A percentile compares a stretch with the other conserved stretches of the same genome.
Conservation (phyloP, 2,888 invertebrate genomes). For the Parnassius mnemosyne region DNA sequence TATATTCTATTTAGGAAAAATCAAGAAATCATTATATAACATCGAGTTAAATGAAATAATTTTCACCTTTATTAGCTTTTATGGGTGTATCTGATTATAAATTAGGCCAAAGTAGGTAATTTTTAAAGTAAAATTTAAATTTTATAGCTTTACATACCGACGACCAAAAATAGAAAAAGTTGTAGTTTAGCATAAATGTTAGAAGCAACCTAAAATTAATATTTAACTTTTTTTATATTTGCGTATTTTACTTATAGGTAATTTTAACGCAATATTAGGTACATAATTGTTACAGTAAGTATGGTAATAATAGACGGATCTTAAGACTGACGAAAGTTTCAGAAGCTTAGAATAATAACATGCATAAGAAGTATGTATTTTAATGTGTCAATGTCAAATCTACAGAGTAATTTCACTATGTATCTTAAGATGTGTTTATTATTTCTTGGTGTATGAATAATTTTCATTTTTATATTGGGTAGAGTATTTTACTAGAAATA, state of each 20-base stretch:
- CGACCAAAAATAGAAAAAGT: constrained; percentile 48
- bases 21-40: constrained; percentile 7
- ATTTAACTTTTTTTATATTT: constrained; percentile 13
- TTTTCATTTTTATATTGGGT: constrained; percentile 21
- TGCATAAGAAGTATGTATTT: constrained; percentile 33
- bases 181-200: constrained; percentile 36
- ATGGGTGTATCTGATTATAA: constrained; percentile 17
- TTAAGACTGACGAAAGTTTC: constrained; percentile 60
- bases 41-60: not conserved
- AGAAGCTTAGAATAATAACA: constrained; percentile 17
- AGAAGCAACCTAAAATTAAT: constrained; percentile 12
- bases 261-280: constrained; percentile 36
- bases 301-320: constrained; percentile 67
- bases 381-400: constrained; percentile 39
- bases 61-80: constrained; percentile 13
- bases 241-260: constrained; percentile 11
- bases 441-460: constrained; percentile 44
- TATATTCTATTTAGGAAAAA: constrained; percentile 6
- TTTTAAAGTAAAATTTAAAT: constrained; percentile 23
- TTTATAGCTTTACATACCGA: constrained; percentile 43
- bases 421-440: constrained; percentile 72
- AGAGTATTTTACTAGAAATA: constrained; percentile 31
- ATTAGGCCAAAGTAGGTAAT: constrained; percentile 23
- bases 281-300: constrained; percentile 45
- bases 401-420: constrained; percentile 27